Evolutionary conservation across 1,140 invertebrate species (phyloP), one percentile per base, ranked within the genome.

Genomic region (Acromyrmex heyeri): DNA sequence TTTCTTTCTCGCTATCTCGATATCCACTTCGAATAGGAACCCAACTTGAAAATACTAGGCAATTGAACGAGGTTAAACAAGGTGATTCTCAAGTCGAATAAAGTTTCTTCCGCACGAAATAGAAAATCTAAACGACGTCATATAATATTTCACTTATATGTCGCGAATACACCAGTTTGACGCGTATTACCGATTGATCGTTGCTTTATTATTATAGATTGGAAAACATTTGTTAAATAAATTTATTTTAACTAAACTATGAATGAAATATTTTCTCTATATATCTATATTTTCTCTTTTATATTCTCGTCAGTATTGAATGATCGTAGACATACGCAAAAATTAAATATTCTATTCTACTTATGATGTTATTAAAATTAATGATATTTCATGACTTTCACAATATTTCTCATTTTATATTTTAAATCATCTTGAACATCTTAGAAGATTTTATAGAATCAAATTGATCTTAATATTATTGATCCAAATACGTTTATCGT

Each of bases 31-130:
- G 38, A 10, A 12, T 55, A 59, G 24, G 24, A n/a, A 83, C 7
- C 55, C 18, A 59, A 75, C 69, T 83, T 75, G 67, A 73, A 27
- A 72, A 82, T 21, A 61, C 57, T 53, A 62, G 57, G 73, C 76
- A 86, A 89, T 89, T 86, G 86, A 67, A 78, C 61, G 82, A 83
- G 86, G 75, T 90, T 86, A 89, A 91, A 89, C 77, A 69, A 70
- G 65, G 70, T 75, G 59, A 85, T 85, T 85, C 24, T 61, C 44
- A 44, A 85, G 50, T 44, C 59, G 59, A 77, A 64, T 24, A 14
- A 85, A 85, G 24, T 21, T 65, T 65, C 79, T 75, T 50, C 14
- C 82, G 10, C 38, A 30, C 16, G 73, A 67, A 65, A 78, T 65
- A 7, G 61, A 21, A 78, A 65, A 85, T 85, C 82, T 67, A 65